Percentiles rank a stretch among this genome's conserved stretches.
These are phyloP conservation scores for Heliornis fulica DNA, from an alignment of 2,113 vertebrate genomes.

Conservation along the genomic window DNA sequence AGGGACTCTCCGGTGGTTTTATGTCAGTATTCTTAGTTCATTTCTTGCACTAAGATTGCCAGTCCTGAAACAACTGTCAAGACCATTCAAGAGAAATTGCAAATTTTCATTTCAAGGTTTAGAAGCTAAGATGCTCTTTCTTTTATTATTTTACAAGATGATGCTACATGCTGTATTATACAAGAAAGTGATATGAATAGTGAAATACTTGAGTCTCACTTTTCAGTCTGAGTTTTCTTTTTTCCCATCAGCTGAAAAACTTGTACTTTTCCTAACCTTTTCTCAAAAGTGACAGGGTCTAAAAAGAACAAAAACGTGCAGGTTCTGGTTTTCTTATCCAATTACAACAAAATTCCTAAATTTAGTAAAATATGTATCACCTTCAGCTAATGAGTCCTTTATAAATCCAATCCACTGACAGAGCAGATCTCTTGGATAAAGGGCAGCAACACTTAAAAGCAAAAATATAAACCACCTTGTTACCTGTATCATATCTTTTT, in stretches of 20 bases:
- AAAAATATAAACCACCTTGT: background rate
- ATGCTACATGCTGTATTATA: background rate
- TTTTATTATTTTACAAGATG: conserved; percentile 34
- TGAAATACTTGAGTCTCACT: background rate
- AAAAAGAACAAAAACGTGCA: background rate
- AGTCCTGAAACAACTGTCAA: conserved; percentile 44
- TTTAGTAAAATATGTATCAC: background rate
- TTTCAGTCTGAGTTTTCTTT: background rate
- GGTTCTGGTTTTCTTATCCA: background rate
- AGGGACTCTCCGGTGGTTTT: background rate
- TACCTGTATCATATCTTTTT: background rate
- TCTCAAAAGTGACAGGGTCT: background rate
- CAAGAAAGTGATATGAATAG: background rate
- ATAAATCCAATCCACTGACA: background rate
- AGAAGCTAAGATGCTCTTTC: conserved; percentile 10
- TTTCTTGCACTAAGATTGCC: conserved; percentile 14
- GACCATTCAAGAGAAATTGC: conserved; percentile 23
- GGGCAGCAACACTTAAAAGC: background rate
- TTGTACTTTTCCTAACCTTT: background rate
- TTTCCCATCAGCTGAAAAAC: background rate
- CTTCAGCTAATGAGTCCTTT: background rate
- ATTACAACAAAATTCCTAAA: background rate
- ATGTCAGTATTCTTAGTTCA: conserved; percentile 6
- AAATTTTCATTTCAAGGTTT: conserved; percentile 48
- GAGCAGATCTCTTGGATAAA: background rate